Conservation (phyloP, 2,113 vertebrate genomes). For the Tringa solitaria region DNA sequence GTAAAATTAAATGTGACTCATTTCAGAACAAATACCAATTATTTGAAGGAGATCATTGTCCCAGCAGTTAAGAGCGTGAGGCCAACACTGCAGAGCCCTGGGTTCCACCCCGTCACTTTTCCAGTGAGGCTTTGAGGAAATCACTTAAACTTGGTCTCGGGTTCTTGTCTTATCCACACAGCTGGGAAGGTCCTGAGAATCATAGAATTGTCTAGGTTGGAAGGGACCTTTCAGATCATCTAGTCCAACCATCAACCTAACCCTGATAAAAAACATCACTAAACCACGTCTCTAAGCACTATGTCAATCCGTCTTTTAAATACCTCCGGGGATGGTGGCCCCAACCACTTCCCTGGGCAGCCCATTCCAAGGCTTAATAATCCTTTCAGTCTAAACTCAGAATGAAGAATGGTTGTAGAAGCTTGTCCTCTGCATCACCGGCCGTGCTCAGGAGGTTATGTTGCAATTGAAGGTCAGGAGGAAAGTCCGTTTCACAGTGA, state of each 20-base stretch:
- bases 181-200: not conserved
- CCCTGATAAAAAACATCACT: too few species aligned
- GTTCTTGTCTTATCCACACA: not conserved
- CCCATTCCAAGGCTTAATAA: too few species aligned
- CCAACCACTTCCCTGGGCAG: too few species aligned
- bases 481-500: not conserved
- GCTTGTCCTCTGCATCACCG: not conserved
- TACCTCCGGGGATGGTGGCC: too few species aligned
- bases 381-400: too few species aligned
- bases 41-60: not conserved
- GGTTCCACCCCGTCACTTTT: not conserved
- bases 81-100: not conserved
- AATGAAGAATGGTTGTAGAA: accelerated
- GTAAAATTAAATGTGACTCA: not conserved
- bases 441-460: not conserved
- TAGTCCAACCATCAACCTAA: too few species aligned
- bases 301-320: too few species aligned
- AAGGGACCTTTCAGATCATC: too few species aligned
- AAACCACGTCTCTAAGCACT: too few species aligned
- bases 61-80: not conserved
- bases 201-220: too few species aligned
- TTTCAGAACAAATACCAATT: not conserved
- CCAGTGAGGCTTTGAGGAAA: not conserved
- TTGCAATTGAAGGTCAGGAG: not conserved
- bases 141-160: not conserved